phyloP scores from a whole-genome alignment of 2,113 vertebrate genomes.

The Pituophis catenifer region DNA sequence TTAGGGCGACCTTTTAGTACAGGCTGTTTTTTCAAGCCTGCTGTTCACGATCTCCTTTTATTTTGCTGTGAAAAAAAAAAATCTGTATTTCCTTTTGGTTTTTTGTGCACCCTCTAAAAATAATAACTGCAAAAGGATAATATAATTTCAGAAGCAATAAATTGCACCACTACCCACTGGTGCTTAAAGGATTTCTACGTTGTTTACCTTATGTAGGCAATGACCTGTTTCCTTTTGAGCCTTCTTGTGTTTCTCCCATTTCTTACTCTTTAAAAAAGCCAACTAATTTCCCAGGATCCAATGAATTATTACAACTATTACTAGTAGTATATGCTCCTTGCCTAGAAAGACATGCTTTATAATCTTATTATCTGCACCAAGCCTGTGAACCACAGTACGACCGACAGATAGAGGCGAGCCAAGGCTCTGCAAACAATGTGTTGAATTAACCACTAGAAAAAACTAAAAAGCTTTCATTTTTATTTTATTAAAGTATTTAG shows the following conservation, averaged over 20 bases:
- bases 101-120: not conserved
- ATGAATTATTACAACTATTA: slow-evolving; percentile 64
- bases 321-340: slow-evolving; percentile 61
- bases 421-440: slow-evolving; percentile 34
- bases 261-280: slow-evolving; percentile 40
- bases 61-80: not conserved
- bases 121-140: not conserved
- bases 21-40: not conserved
- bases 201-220: not conserved
- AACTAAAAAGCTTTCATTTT: slow-evolving; percentile 54
- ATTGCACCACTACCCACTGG: slow-evolving; percentile 7
- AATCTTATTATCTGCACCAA: slow-evolving; percentile 65
- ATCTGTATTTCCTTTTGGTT: not conserved
- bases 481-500: slow-evolving; percentile 66
- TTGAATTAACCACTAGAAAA: slow-evolving; percentile 51
- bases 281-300: slow-evolving; percentile 45
- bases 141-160: slow-evolving; percentile 38
- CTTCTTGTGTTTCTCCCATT: slow-evolving; percentile 25
- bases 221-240: slow-evolving; percentile 41
- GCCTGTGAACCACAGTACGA: slow-evolving; percentile 47
- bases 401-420: slow-evolving; percentile 21
- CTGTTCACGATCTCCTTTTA: not conserved
- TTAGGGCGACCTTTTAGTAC: not conserved
- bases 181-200: fast-evolving
- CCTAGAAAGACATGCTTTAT: slow-evolving; percentile 69